Conservation (phyloP, 2,888 invertebrate genomes). For the Chrysodeixis includens region DNA sequence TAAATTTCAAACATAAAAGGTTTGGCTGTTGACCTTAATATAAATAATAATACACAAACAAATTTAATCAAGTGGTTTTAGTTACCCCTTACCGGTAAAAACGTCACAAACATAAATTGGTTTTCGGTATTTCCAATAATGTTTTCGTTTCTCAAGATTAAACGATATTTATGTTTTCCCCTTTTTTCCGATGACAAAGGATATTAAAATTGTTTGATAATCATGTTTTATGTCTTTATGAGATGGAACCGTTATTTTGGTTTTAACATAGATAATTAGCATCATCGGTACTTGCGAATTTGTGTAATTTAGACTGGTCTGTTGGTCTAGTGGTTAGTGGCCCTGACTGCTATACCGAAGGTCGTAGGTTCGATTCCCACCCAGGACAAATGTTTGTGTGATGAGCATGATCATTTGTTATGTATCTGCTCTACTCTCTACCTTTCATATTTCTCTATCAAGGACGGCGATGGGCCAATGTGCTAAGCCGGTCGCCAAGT, state of each 20-base stretch:
- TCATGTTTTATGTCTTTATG: conserved; percentile 13
- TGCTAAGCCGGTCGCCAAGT: too few species aligned
- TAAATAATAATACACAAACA: conserved; percentile 27
- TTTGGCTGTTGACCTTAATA: conserved; percentile 17
- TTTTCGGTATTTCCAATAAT: conserved; percentile 10
- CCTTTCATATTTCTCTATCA: too few species aligned
- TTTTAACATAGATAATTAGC: neutral
- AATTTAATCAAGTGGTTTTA: conserved; percentile 38
- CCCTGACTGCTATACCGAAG: too few species aligned
- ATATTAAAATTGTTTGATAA: neutral
- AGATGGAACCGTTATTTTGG: neutral
- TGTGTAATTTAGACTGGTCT: too few species aligned
- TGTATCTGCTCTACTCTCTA: too few species aligned
- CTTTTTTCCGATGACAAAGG: neutral
- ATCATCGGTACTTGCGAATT: too few species aligned
- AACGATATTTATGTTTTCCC: neutral
- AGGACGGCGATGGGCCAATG: too few species aligned
- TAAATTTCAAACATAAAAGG: conserved; percentile 30
- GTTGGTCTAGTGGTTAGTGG: too few species aligned
- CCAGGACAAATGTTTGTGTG: too few species aligned
- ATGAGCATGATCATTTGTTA: too few species aligned
- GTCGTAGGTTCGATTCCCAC: too few species aligned
- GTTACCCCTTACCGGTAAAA: conserved; percentile 20
- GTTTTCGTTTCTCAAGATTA: conserved; percentile 8
- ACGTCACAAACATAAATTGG: conserved; percentile 45